phyloP scores from a whole-genome alignment of 2,888 invertebrate species.

The Operophtera brumata region DNA sequence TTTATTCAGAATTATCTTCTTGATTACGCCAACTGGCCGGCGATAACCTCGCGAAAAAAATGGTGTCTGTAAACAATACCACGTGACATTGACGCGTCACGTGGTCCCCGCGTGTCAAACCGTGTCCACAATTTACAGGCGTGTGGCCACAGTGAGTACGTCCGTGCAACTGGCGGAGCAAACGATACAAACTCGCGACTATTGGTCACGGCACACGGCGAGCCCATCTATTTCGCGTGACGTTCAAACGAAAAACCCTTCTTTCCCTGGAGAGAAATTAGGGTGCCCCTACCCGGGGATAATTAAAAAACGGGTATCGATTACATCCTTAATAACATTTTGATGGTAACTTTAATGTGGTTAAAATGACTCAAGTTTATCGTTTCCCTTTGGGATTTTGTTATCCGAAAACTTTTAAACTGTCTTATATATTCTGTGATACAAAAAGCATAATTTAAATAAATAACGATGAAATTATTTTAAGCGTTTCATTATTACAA shows the following conservation, averaged over 20 bases:
- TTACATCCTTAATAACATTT: conserved; percentile 44
- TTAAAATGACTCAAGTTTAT: conserved; percentile 20
- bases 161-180: conserved; percentile 66
- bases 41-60: conserved; percentile 23
- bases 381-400: conserved; percentile 5
- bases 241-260: conserved; percentile 74
- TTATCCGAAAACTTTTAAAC: neutral
- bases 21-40: conserved; percentile 4
- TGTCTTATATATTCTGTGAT: neutral
- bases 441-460: no score
- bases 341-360: conserved; percentile 33
- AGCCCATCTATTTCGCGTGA: conserved; percentile 77
- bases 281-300: conserved; percentile 54
- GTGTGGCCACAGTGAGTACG: conserved; percentile 74
- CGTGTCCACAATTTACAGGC: conserved; percentile 62
- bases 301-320: conserved; percentile 67
- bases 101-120: conserved; percentile 55
- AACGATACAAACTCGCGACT: conserved; percentile 67
- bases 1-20: conserved; percentile 16
- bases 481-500: neutral
- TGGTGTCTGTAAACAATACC: conserved; percentile 33
- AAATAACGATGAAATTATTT: no score
- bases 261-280: conserved; percentile 69
- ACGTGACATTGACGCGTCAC: conserved; percentile 53
- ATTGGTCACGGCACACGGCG: conserved; percentile 72